Conservation (phyloP, 2,888 invertebrate species). For the Lasioglossum marginatum region DNA sequence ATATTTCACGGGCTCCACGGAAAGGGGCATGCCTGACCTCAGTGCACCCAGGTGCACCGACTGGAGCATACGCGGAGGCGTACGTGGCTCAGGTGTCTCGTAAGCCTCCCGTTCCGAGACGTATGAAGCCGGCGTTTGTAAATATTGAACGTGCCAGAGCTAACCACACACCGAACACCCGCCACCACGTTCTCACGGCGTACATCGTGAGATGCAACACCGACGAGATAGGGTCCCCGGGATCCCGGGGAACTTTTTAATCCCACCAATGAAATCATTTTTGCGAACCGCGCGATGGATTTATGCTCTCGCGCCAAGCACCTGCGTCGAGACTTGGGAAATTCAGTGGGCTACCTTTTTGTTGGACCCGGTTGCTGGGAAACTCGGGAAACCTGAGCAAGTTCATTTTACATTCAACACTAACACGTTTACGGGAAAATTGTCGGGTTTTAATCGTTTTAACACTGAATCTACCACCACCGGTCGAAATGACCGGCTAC, state of each 20-base stretch:
- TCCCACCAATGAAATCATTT: background rate
- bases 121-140: conserved; percentile 36
- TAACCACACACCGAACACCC: background rate
- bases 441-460: too few relatives aligned
- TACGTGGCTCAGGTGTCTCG: conserved; percentile 54
- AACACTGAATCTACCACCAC: too few relatives aligned
- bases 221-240: background rate
- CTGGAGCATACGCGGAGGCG: conserved; percentile 27
- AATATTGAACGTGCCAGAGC: conserved; percentile 49
- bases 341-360: background rate
- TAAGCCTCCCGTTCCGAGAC: background rate
- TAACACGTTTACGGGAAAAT: too few relatives aligned
- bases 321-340: background rate
- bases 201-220: background rate
- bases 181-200: background rate
- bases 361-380: too few relatives aligned
- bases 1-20: conserved; percentile 66
- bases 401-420: too few relatives aligned
- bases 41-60: conserved; percentile 48
- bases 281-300: background rate
- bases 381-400: too few relatives aligned
- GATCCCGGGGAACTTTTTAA: background rate
- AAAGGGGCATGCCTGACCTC: conserved; percentile 57
- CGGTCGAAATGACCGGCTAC: too few relatives aligned
- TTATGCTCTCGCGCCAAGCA: background rate